A percentile compares a stretch with the other conserved stretches of the same genome.
phyloP scores from a whole-genome alignment of 2,797 vertebrate species.

The Danio choprae region DNA sequence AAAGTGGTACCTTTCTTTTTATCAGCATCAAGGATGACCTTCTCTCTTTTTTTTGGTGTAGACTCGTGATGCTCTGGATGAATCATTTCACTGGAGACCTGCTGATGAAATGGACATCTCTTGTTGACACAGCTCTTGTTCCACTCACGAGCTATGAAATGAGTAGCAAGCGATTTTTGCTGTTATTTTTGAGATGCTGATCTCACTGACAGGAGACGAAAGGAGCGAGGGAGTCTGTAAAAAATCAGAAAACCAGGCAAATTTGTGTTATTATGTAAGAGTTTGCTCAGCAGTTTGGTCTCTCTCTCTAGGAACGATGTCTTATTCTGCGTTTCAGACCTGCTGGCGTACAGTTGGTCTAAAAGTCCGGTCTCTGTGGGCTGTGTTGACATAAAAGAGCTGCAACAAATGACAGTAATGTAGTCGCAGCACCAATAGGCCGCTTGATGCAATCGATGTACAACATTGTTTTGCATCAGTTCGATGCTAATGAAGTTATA shows the following conservation, averaged over 20 bases:
- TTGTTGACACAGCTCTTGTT: constrained; percentile 43
- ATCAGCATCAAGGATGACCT: not conserved
- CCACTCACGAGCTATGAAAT: constrained; percentile 19
- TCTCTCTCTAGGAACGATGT: constrained; percentile 9
- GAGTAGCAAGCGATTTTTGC: constrained; percentile 30
- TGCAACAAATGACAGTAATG: constrained; percentile 64
- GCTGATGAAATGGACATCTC: constrained; percentile 22
- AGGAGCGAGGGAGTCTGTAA: not conserved
- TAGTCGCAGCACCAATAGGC: constrained; percentile 66
- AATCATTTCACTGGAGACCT: constrained; percentile 39
- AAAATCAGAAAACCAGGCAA: constrained; percentile 43
- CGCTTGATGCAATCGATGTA: constrained; percentile 67
- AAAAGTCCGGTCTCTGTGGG: constrained; percentile 20
- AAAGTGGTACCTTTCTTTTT: constrained; percentile 9
- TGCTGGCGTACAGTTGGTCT: not conserved
- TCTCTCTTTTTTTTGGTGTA: not conserved
- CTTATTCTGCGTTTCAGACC: constrained; percentile 24
- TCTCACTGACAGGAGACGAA: constrained; percentile 36
- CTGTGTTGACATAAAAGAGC: constrained; percentile 71
- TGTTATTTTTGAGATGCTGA: constrained; percentile 45
- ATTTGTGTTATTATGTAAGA: constrained; percentile 32
- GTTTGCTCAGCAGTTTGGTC: constrained; percentile 26
- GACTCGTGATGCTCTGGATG: not conserved
- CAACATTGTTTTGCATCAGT: constrained; percentile 73
- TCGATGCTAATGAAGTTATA: constrained; percentile 81